Evolutionary conservation across 2,888 invertebrate species (phyloP).

Genomic region (Tromatobia lineatoria): DNA sequence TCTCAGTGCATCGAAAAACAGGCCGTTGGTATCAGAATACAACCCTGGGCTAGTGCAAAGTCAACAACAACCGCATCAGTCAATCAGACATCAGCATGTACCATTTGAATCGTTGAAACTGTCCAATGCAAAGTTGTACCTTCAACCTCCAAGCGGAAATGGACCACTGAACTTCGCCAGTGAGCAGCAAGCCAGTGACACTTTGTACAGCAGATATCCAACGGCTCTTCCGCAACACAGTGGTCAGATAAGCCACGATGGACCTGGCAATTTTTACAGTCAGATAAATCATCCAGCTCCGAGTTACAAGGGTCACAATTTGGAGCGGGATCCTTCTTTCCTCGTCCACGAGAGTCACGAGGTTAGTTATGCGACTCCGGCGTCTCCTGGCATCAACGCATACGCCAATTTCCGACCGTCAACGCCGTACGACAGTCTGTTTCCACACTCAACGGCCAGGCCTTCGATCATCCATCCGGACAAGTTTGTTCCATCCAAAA

Average conservation of each 20-base stretch:
- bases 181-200: conserved; percentile 68
- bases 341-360: conserved; percentile 83
- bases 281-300: conserved; percentile 78
- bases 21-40: conserved; percentile 69
- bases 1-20: conserved; percentile 70
- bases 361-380: conserved; percentile 80
- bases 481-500: conserved; percentile 73
- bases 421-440: conserved; percentile 77
- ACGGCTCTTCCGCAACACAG: conserved; percentile 58
- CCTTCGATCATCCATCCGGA: conserved; percentile 67
- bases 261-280: conserved; percentile 77
- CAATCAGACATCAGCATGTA: conserved; percentile 71
- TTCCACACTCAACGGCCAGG: conserved; percentile 72
- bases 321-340: conserved; percentile 80
- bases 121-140: conserved; percentile 74
- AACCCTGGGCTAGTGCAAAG: conserved; percentile 29
- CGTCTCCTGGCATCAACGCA: conserved; percentile 72
- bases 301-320: conserved; percentile 76
- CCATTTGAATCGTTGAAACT: conserved; percentile 79
- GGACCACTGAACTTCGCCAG: conserved; percentile 68
- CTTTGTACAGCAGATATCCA: conserved; percentile 74
- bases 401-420: conserved; percentile 79
- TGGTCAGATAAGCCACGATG: conserved; percentile 65
- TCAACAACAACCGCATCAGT: conserved; percentile 40
- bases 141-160: conserved; percentile 73